phyloP scores from a whole-genome alignment of 1,140 invertebrate genomes.

The Choristoneura fumiferana region DNA sequence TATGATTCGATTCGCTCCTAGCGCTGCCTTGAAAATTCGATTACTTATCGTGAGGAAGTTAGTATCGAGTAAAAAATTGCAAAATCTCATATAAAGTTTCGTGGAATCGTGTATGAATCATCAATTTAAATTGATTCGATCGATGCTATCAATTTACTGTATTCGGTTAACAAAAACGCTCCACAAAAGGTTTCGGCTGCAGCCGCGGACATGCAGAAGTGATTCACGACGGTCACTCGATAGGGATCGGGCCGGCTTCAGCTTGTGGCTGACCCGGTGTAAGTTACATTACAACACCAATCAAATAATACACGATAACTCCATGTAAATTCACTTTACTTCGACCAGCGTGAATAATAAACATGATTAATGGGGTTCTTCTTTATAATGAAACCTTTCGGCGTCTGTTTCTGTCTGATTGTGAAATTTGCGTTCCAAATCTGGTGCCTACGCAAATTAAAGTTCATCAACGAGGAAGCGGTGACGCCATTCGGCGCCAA shows the following conservation, averaged over 20 bases:
- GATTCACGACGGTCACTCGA: conserved; percentile 46
- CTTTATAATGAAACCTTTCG: too few relatives aligned
- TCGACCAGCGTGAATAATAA: too few relatives aligned
- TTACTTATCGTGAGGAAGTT: neutral
- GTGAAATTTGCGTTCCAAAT: conserved; percentile 1
- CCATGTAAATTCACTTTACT: too few relatives aligned
- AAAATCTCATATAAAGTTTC: conserved; percentile 26
- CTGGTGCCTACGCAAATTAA: conserved; percentile 26
- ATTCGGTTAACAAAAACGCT: conserved; percentile 46
- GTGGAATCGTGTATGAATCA: conserved; percentile 51
- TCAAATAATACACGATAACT: neutral
- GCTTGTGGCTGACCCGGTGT: conserved; percentile 34
- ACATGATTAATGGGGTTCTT: too few relatives aligned
- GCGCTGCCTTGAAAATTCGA: neutral
- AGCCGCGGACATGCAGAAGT: conserved; percentile 21
- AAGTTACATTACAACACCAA: conserved; percentile 1
- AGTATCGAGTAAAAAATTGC: conserved; percentile 35
- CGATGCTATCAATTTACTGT: conserved; percentile 50
- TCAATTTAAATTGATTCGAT: conserved; percentile 45
- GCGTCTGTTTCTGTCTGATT: too few relatives aligned
- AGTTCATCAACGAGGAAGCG: conserved; percentile 44
- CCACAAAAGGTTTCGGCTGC: conserved; percentile 52
- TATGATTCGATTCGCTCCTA: neutral
- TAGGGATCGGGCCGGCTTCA: conserved; percentile 56
- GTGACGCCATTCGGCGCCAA: conserved; percentile 32